Percentiles rank a stretch among this genome's conserved stretches.
Evolutionary conservation across 2,888 invertebrate genomes (phyloP).

Genomic region (Chalcis sispes): DNA sequence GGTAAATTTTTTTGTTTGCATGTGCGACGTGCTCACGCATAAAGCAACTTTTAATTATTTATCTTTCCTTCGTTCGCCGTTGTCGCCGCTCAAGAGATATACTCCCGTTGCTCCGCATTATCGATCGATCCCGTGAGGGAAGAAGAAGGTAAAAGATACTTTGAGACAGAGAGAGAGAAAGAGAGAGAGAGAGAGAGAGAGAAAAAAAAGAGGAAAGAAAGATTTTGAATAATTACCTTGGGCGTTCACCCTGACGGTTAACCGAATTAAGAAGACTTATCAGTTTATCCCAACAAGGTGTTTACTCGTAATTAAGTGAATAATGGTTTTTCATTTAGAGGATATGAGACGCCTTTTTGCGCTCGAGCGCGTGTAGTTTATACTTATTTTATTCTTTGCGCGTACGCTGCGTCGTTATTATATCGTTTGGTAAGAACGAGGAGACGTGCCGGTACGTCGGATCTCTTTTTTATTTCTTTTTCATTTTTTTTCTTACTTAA

Average conservation of each 20-base stretch:
- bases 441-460: too few species aligned
- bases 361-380: neutral
- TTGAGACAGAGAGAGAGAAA: neutral
- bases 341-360: neutral
- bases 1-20: neutral
- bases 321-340: slow-evolving; percentile 7
- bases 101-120: neutral
- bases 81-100: neutral
- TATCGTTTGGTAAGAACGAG: too few species aligned
- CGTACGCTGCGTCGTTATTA: too few species aligned
- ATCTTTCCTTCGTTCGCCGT: neutral
- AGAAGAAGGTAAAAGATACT: neutral
- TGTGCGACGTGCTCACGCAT: neutral
- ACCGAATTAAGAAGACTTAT: slow-evolving; percentile 26
- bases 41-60: too few species aligned
- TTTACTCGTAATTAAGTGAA: neutral
- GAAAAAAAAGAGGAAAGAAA: too few species aligned
- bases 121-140: neutral
- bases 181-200: too few species aligned
- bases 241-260: neutral
- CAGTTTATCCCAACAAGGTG: neutral
- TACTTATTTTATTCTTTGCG: neutral
- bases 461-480: neutral
- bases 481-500: neutral
- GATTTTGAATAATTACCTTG: too few species aligned